Percentiles rank a stretch among this genome's conserved stretches.
These are phyloP conservation scores for Eristalis arbustorum DNA, from an alignment of 2,888 invertebrate genomes.

Conservation along the genomic window DNA sequence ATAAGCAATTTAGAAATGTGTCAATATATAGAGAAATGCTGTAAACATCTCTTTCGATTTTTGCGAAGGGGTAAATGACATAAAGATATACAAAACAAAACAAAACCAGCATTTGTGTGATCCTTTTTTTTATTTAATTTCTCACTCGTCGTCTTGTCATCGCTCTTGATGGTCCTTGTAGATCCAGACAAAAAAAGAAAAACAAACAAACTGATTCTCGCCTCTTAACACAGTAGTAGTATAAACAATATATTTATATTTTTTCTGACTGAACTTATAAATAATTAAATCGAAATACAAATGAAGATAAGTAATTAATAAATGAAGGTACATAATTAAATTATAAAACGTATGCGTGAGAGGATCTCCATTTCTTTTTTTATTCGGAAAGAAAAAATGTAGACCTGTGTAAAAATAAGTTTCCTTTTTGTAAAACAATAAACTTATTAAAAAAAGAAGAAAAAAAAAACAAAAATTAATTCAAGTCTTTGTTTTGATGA, in stretches of 20 bases:
- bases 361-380: constrained; percentile 34
- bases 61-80: constrained; percentile 76
- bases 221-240: constrained; percentile 22
- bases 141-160: background rate
- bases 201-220: constrained; percentile 17
- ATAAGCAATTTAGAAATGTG: constrained; percentile 31
- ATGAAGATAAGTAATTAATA: constrained; percentile 19
- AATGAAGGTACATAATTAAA: constrained; percentile 29
- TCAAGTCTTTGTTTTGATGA: background rate
- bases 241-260: constrained; percentile 23
- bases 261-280: constrained; percentile 52
- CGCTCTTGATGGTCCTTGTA: too few relatives aligned
- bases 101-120: background rate
- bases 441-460: constrained; percentile 40
- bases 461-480: background rate
- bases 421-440: constrained; percentile 57
- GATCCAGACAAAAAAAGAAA: too few relatives aligned
- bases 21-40: constrained; percentile 62
- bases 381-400: constrained; percentile 19
- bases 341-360: constrained; percentile 27
- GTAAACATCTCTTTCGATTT: constrained; percentile 75
- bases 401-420: constrained; percentile 42
- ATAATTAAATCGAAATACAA: constrained; percentile 42
- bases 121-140: constrained; percentile 26
- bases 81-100: constrained; percentile 18